phyloP scores from a whole-genome alignment of 2,113 vertebrate genomes.

The Hippocampus guttulatus region DNA sequence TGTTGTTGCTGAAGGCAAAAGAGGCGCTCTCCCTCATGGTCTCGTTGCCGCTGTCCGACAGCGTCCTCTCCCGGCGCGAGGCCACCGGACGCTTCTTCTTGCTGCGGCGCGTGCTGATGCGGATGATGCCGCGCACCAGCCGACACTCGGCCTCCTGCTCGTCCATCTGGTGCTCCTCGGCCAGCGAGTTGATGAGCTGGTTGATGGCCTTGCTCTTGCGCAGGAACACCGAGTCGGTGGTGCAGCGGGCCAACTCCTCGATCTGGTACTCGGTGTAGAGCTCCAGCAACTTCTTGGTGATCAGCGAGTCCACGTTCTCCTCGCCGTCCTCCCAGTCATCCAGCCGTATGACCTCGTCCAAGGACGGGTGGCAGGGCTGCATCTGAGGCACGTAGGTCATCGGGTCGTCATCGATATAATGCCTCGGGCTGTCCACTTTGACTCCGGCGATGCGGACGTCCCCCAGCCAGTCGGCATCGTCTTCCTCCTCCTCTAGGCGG shows the following conservation, averaged over 20 bases:
- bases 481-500: slow-evolving; percentile 23
- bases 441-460: slow-evolving; percentile 77
- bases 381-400: background rate
- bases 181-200: slow-evolving; percentile 85
- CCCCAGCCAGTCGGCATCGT: slow-evolving; percentile 77
- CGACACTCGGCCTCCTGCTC: slow-evolving; percentile 92
- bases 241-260: slow-evolving; percentile 90
- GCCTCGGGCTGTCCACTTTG: slow-evolving; percentile 54
- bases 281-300: slow-evolving; percentile 90
- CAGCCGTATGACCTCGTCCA: slow-evolving; percentile 65
- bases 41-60: slow-evolving; percentile 84
- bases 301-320: slow-evolving; percentile 84
- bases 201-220: slow-evolving; percentile 90
- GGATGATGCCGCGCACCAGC: slow-evolving; percentile 90
- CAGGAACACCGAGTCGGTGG: slow-evolving; percentile 89
- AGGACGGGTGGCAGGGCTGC: slow-evolving; percentile 64
- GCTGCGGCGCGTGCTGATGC: slow-evolving; percentile 89
- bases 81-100: slow-evolving; percentile 43
- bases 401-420: slow-evolving; percentile 70
- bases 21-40: slow-evolving; percentile 82
- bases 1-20: slow-evolving; percentile 80
- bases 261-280: slow-evolving; percentile 96
- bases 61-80: slow-evolving; percentile 59
- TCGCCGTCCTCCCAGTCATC: slow-evolving; percentile 81
- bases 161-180: slow-evolving; percentile 68